Conservation (phyloP, 2,888 invertebrate species). For the Drosophila affinis region DNA sequence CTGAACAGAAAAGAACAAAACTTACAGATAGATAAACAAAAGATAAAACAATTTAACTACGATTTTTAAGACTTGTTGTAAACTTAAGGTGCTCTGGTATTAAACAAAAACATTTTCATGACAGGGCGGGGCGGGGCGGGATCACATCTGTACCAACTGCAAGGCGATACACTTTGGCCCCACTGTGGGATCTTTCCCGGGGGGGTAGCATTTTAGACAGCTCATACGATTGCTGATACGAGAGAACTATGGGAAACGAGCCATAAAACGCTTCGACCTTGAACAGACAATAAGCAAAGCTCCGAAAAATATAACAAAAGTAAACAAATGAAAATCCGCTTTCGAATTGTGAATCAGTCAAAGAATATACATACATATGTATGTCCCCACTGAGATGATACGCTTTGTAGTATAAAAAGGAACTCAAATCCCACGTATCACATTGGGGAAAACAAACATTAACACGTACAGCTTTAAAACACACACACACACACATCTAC, state of each 20-base stretch:
- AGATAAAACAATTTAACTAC: not conserved
- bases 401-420: conserved; percentile 12
- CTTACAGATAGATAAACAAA: too few relatives aligned
- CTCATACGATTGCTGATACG: not conserved
- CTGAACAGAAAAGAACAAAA: too few relatives aligned
- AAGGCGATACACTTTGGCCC: not conserved
- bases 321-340: not conserved
- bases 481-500: not conserved
- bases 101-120: not conserved
- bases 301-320: not conserved
- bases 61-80: too few relatives aligned
- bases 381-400: not conserved
- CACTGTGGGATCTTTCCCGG: not conserved
- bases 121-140: not conserved
- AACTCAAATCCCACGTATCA: conserved; percentile 16
- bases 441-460: conserved; percentile 7
- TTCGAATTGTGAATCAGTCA: not conserved
- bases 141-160: not conserved
- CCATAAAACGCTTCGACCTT: not conserved
- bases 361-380: not conserved
- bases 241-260: not conserved
- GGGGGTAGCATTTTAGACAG: not conserved
- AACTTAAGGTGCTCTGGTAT: not conserved
- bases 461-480: conserved; percentile 24
- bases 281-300: not conserved